Evolutionary conservation across 2,888 invertebrate species (phyloP).

Genomic region (Clitarchus hookeri): DNA sequence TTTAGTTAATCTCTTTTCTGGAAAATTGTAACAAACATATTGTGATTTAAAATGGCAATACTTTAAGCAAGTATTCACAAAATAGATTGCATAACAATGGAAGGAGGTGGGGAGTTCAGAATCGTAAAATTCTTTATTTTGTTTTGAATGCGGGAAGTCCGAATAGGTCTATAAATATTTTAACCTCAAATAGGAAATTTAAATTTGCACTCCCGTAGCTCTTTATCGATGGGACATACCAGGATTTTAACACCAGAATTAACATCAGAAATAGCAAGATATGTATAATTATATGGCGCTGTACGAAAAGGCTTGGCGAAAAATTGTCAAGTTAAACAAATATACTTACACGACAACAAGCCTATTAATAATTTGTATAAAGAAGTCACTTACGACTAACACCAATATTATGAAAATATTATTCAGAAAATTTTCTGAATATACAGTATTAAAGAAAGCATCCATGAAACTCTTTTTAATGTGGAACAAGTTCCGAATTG

Average conservation of each 20-base stretch:
- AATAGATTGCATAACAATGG: too few species aligned
- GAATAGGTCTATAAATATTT: too few species aligned
- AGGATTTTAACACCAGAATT: not conserved
- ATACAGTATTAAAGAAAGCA: conserved; percentile 15
- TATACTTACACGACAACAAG: not conserved
- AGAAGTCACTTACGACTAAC: conserved; percentile 16
- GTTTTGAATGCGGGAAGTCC: too few species aligned
- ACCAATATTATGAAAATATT: conserved; percentile 25
- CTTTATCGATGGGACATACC: not conserved
- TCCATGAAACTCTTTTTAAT: not conserved
- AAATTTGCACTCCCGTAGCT: too few species aligned
- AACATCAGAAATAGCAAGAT: not conserved
- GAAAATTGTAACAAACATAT: too few species aligned
- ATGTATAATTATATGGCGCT: not conserved
- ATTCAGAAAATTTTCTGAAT: conserved; percentile 11
- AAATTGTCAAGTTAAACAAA: not conserved
- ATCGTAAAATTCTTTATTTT: too few species aligned
- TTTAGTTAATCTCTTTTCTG: too few species aligned
- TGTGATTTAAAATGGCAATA: too few species aligned
- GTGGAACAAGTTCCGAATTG: conserved; percentile 26
- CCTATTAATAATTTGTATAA: conserved; percentile 4
- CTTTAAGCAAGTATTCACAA: too few species aligned
- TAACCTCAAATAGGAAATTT: too few species aligned
- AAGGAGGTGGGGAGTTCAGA: too few species aligned
- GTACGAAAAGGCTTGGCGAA: not conserved